Evolutionary conservation across 1,140 invertebrate genomes (phyloP).

Genomic region (Dinothrombium tinctorium): DNA sequence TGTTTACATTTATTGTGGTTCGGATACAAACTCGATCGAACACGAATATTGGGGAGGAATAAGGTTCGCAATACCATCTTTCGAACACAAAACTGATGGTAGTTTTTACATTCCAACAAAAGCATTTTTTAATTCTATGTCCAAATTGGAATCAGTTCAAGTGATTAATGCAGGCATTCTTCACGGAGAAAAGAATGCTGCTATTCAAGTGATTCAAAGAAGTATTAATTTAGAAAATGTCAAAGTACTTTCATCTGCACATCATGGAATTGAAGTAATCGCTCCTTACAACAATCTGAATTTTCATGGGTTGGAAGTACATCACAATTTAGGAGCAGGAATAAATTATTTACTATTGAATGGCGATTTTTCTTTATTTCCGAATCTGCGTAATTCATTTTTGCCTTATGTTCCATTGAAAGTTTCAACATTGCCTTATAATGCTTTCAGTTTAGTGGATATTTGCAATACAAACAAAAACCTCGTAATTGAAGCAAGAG

Average conservation of each 20-base stretch:
- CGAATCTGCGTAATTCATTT: constrained; percentile 36
- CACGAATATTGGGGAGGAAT: constrained; percentile 88
- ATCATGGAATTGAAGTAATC: constrained; percentile 74
- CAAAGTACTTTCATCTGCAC: constrained; percentile 55
- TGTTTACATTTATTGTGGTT: constrained; percentile 76
- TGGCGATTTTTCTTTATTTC: constrained; percentile 66
- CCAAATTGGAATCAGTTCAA: constrained; percentile 44
- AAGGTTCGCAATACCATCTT: constrained; percentile 60
- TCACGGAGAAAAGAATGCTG: constrained; percentile 80
- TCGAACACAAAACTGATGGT: constrained; percentile 59
- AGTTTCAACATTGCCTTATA: constrained; percentile 64
- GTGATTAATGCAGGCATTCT: constrained; percentile 84
- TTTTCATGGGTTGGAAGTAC: constrained; percentile 31
- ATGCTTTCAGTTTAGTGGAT: constrained; percentile 81
- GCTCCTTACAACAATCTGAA: constrained; percentile 51
- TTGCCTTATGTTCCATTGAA: constrained; percentile 40
- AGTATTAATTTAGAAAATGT: constrained; percentile 29
- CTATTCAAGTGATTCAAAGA: constrained; percentile 50
- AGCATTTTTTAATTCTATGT: background rate
- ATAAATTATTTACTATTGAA: constrained; percentile 66
- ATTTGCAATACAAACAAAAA: constrained; percentile 87
- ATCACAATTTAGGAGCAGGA: constrained; percentile 63
- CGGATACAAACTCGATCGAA: constrained; percentile 18
- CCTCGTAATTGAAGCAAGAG: constrained; percentile 61
- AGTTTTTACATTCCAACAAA: constrained; percentile 18